phyloP scores from a whole-genome alignment of 2,113 vertebrate genomes.

The mouse (Mus musculus) region GRCm39 chr12:70623501-70624000 shows the following conservation, averaged over 20 bases:
- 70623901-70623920: rapidly evolving
- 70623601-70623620: background rate
- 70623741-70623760: background rate
- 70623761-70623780: background rate
- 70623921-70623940: background rate
- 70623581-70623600: background rate
- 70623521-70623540: background rate
- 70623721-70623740: conserved; percentile 1
- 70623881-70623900: background rate
- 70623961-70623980: background rate
- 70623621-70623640: background rate
- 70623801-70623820: background rate
- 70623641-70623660: conserved; percentile 3
- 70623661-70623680: background rate
- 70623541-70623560: background rate
- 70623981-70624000: background rate
- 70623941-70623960: background rate
- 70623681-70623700: background rate
- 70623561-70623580: background rate
- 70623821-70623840: background rate
- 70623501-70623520: background rate
- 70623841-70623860: background rate
- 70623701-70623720: background rate
- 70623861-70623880: background rate
- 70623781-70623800: background rate